A percentile compares a stretch with the other conserved stretches of the same genome.
Evolutionary conservation across 2,113 vertebrate species (phyloP).

Genomic region (Sinocyclocheilus grahami): DNA sequence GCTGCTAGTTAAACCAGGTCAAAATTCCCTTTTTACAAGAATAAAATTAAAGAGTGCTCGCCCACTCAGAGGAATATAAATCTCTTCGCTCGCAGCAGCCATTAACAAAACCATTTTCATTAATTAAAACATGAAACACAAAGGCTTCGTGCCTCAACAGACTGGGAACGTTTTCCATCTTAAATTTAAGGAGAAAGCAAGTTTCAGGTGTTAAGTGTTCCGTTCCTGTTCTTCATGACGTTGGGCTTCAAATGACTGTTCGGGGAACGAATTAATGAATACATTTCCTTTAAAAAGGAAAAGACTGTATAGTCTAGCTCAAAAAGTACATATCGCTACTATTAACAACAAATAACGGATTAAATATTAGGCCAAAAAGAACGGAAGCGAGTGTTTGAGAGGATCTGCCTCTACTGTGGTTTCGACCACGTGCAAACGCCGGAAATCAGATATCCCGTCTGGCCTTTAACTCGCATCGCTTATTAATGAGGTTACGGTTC

Average conservation of each 20-base stretch:
- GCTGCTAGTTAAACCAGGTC: conserved; percentile 55
- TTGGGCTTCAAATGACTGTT: not conserved
- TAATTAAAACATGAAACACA: conserved; percentile 32
- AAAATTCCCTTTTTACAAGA: conserved; percentile 51
- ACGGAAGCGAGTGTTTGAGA: not conserved
- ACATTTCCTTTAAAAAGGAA: not conserved
- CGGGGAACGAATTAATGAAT: not conserved
- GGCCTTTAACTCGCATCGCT: conserved; percentile 37
- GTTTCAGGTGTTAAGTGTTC: conserved; percentile 24
- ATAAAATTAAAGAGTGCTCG: conserved; percentile 50
- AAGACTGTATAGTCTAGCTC: conserved; percentile 1
- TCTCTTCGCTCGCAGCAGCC: conserved; percentile 24
- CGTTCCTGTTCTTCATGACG: not conserved
- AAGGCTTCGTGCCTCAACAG: not conserved
- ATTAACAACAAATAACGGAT: not conserved
- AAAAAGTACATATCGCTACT: not conserved
- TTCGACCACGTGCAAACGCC: not conserved
- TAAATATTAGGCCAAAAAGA: not conserved
- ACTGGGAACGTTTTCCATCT: conserved; percentile 6
- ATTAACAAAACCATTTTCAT: conserved; percentile 45
- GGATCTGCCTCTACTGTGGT: not conserved
- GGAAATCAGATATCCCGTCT: conserved; percentile 46
- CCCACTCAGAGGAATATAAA: conserved; percentile 47
- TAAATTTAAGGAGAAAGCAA: conserved; percentile 12
- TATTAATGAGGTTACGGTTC: conserved; percentile 40